Evolutionary conservation across 2,888 invertebrate species (phyloP), one percentile per base, ranked within the genome.

Genomic region (Melieria picta): DNA sequence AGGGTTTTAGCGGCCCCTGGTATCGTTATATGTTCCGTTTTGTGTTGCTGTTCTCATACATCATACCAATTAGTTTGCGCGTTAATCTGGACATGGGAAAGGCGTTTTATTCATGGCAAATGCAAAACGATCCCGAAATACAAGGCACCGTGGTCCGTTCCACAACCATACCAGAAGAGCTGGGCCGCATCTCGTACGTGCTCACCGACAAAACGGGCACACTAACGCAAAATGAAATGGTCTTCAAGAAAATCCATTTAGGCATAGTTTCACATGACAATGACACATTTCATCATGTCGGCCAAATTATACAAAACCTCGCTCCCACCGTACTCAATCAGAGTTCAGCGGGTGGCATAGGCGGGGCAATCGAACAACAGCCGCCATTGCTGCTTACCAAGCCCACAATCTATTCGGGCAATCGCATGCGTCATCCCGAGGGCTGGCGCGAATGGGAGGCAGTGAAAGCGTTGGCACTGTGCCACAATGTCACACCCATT

Each of bases 51-150:
- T 99, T 99, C 88, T 99, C 99, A 0, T 99, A 99, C 88, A 99
- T 99, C 80, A 98, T 99, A 83, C 99, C 99, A 13, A 97, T 99
- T 80, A 98, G 98, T 88, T 91, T 99, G 82, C 90, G 99, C 75
- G 99, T 99, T 0, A 99, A 99, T 88, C 89, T 99, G 79, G 99
- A 99, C 83, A 96, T 99, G 95, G 99, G 98, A 1, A 99, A 99
- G 88, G 94, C 95, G 0, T 97, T 94, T 84, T 99, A 99, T 87
- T 96, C 99, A 0, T 99, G 96, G 94, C 93, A 95, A 78, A 98
- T 99, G 80, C 96, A 97, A 82, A 90, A 94, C 71, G 99, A 99
- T 88, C 92, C 94, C 69, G 91, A 94, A 79, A 98, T 99, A 78
- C 92, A 93, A 75, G 98, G 96, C 5, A 98, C 98, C 0, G 96